phyloP scores from a whole-genome alignment of 2,113 vertebrate species.

The Loxodonta africana region DNA sequence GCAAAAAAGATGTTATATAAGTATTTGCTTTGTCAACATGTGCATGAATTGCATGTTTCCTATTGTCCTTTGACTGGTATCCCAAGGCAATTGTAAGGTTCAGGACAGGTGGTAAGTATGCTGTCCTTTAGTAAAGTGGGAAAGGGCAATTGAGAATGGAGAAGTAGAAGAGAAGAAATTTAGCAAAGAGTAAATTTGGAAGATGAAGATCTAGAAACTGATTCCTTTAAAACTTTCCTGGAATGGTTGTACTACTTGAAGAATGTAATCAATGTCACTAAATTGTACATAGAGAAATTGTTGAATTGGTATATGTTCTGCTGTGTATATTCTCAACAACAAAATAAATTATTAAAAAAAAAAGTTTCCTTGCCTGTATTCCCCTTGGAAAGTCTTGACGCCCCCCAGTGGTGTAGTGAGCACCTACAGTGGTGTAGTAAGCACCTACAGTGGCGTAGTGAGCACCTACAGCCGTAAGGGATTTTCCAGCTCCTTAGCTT shows the following conservation, averaged over 20 bases:
- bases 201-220: slow-evolving; percentile 18
- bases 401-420: not conserved
- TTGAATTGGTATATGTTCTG: not conserved
- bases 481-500: slow-evolving; percentile 58
- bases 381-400: not conserved
- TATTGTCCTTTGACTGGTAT: not conserved
- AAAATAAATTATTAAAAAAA: not conserved
- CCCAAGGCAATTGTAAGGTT: not conserved
- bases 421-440: not conserved
- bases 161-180: slow-evolving; percentile 32
- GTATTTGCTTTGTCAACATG: not conserved
- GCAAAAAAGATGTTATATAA: not conserved
- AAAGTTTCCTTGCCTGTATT: slow-evolving; percentile 19
- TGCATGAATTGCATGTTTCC: not conserved
- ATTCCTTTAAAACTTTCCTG: slow-evolving; percentile 56
- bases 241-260: not conserved
- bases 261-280: not conserved
- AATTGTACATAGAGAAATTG: not conserved
- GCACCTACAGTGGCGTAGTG: not conserved
- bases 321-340: not conserved
- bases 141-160: not conserved
- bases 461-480: not conserved
- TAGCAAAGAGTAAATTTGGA: slow-evolving; percentile 49
- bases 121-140: not conserved
- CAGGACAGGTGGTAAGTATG: not conserved